phyloP scores from a whole-genome alignment of 2,797 vertebrate species.

The Myotis findleyi region DNA sequence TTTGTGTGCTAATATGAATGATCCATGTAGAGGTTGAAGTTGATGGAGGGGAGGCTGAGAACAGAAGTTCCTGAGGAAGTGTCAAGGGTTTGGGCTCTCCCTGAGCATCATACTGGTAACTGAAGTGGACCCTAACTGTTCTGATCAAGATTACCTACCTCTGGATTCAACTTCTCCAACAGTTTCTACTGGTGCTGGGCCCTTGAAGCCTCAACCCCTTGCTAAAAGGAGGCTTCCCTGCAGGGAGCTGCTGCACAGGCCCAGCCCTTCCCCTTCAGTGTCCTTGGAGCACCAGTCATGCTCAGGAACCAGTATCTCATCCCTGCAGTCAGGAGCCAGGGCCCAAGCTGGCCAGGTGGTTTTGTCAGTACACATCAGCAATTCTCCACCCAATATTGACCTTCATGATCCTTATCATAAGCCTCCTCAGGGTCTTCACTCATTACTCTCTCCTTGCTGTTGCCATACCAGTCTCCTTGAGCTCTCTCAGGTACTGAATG shows the following conservation, averaged over 20 bases:
- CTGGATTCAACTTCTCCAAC: background rate
- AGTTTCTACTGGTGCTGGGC: background rate
- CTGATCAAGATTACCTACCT: background rate
- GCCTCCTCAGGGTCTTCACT: background rate
- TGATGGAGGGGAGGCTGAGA: background rate
- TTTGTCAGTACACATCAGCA: background rate
- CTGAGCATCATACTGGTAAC: background rate
- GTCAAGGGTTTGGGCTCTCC: background rate
- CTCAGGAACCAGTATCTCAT: background rate
- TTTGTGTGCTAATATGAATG: background rate
- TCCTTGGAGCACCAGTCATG: background rate
- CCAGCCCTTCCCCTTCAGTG: background rate
- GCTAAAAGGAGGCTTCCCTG: background rate
- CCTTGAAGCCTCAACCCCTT: background rate
- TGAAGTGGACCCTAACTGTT: background rate
- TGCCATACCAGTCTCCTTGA: background rate
- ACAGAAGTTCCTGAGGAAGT: background rate
- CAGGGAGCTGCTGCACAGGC: background rate
- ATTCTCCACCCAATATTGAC: background rate
- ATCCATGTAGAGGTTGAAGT: background rate
- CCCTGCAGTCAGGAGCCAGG: background rate
- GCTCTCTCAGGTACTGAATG: background rate
- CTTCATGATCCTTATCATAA: background rate
- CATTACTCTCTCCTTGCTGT: background rate
- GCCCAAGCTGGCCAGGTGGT: background rate